phyloP scores from a whole-genome alignment of 2,797 vertebrate genomes.

The Anniella stebbinsi region DNA sequence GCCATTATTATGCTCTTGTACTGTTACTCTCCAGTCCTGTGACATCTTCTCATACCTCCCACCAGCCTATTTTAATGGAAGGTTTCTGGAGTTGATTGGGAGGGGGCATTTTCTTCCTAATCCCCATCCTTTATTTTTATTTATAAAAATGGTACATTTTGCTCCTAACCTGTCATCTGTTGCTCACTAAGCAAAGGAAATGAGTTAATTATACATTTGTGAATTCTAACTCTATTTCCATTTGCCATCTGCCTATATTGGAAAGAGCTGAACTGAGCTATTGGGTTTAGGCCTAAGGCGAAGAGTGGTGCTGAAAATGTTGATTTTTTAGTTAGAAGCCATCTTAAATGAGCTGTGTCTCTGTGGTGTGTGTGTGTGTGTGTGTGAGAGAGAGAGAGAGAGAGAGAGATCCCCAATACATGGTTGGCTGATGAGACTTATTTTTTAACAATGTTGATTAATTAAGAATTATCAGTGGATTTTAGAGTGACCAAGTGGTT shows the following conservation, averaged over 20 bases:
- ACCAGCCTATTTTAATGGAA: background rate
- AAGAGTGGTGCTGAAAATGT: background rate
- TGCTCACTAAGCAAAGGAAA: slow-evolving; percentile 12
- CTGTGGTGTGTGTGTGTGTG: too few species aligned
- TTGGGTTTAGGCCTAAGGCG: slow-evolving; percentile 8
- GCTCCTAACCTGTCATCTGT: slow-evolving; percentile 17
- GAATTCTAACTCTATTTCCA: slow-evolving; percentile 32
- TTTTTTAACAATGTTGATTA: background rate
- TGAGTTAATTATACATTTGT: slow-evolving; percentile 15
- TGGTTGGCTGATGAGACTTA: background rate
- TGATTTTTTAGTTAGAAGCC: background rate
- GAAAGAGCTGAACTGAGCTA: slow-evolving; percentile 1
- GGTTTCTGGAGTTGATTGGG: background rate
- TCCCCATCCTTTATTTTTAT: slow-evolving; percentile 19
- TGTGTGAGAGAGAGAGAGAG: too few species aligned
- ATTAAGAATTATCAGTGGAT: background rate
- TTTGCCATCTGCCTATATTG: slow-evolving; percentile 26
- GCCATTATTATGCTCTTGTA: background rate
- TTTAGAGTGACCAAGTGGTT: background rate
- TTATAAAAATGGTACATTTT: slow-evolving; percentile 14
- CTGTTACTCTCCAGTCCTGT: background rate
- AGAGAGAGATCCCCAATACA: background rate
- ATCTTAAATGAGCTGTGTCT: background rate
- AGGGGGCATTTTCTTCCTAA: background rate
- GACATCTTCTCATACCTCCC: background rate